A percentile compares a stretch with the other conserved stretches of the same genome.
Evolutionary conservation across 2,888 invertebrate species (phyloP).

Genomic region (Cryptus viduatorius): DNA sequence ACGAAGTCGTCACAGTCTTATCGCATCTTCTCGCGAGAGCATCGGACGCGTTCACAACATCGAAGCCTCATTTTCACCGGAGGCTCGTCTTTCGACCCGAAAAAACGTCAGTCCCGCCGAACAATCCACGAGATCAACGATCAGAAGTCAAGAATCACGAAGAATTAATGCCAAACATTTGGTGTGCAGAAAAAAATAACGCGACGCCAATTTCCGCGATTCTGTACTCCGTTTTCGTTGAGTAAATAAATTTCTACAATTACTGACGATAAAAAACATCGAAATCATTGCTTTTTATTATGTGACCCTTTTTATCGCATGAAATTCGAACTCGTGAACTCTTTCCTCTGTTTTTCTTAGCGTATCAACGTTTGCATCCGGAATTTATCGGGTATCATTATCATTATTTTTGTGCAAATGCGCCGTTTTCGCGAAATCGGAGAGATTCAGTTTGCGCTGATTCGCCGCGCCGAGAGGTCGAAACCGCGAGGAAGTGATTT

Average conservation of each 20-base stretch:
- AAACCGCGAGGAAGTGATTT: background rate
- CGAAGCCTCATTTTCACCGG: conserved; percentile 59
- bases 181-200: conserved; percentile 41
- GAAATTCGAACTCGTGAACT: no score
- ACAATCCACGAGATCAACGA: conserved; percentile 59
- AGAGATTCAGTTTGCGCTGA: background rate
- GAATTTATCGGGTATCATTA: background rate
- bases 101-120: conserved; percentile 61
- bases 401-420: background rate
- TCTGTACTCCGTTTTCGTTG: background rate
- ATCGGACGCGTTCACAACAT: conserved; percentile 75
- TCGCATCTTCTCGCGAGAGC: conserved; percentile 74
- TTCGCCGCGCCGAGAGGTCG: background rate
- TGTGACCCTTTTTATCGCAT: no score
- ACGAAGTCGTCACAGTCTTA: conserved; percentile 66
- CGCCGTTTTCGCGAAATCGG: background rate
- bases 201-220: background rate
- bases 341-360: no score
- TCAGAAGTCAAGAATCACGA: conserved; percentile 58
- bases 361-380: no score
- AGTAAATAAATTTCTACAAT: background rate
- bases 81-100: conserved; percentile 48
- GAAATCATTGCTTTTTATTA: no score
- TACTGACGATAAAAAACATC: no score
- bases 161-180: conserved; percentile 43